A percentile compares a stretch with the other conserved stretches of the same genome.
Evolutionary conservation across 2,797 vertebrate genomes (phyloP).

Genomic region (Melanogrammus aeglefinus): DNA sequence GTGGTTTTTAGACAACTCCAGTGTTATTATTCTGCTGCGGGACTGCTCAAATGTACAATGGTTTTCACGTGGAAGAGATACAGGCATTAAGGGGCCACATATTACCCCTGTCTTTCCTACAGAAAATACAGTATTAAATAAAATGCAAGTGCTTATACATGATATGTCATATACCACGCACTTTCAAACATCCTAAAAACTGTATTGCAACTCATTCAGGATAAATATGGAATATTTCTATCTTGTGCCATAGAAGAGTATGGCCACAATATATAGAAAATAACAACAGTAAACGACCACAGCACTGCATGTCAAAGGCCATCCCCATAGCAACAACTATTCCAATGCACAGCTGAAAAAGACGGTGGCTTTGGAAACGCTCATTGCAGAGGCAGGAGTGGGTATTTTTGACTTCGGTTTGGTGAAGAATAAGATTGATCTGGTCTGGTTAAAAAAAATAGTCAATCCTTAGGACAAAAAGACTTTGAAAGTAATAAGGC

Average conservation of each 20-base stretch:
- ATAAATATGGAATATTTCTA: background rate
- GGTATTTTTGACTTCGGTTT: background rate
- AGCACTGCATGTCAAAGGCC: background rate
- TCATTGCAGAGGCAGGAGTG: background rate
- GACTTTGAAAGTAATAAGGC: background rate
- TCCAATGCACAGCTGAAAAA: background rate
- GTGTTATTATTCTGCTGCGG: background rate
- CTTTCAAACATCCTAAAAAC: slow-evolving; percentile 1
- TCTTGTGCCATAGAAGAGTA: background rate
- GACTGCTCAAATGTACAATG: background rate
- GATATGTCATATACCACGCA: background rate
- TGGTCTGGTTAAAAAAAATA: background rate
- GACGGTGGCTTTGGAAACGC: background rate
- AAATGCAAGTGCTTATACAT: background rate
- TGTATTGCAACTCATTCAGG: background rate
- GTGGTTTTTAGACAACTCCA: background rate
- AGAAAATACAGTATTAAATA: background rate
- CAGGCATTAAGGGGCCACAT: background rate
- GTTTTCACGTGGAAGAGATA: background rate
- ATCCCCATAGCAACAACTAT: background rate
- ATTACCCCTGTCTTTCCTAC: background rate
- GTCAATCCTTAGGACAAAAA: background rate
- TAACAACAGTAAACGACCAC: background rate
- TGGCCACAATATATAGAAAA: background rate
- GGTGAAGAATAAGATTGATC: background rate